phyloP scores from a whole-genome alignment of 2,797 vertebrate species.

The Lates japonicus region DNA sequence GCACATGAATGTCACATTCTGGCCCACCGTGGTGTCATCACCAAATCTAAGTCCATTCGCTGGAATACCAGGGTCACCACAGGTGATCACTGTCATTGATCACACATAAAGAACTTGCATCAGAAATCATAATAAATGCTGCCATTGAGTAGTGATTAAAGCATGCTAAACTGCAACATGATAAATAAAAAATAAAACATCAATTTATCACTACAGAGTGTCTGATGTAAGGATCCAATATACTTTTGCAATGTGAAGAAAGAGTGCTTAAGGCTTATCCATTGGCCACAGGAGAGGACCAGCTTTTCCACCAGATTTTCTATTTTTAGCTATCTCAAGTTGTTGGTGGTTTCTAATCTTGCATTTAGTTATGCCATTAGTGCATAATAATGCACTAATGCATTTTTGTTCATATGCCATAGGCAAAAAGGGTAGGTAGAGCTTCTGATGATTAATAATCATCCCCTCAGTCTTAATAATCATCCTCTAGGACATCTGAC shows the following conservation, averaged over 20 bases:
- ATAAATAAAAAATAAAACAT: neutral
- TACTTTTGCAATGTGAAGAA: neutral
- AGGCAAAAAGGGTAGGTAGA: neutral
- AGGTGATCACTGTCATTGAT: slow-evolving; percentile 91
- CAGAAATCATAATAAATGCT: slow-evolving; percentile 17
- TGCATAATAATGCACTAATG: slow-evolving; percentile 6
- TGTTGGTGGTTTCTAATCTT: slow-evolving; percentile 2
- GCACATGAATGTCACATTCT: slow-evolving; percentile 94
- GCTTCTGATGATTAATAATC: slow-evolving; percentile 13
- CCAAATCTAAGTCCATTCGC: slow-evolving; percentile 93
- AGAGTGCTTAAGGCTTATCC: neutral
- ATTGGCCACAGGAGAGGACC: neutral
- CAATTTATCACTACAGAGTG: neutral
- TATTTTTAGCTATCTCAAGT: neutral
- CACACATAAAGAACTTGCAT: slow-evolving; percentile 16
- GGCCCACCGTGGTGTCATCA: slow-evolving; percentile 92
- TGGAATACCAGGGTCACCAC: slow-evolving; percentile 93
- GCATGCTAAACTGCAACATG: neutral
- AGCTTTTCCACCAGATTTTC: neutral
- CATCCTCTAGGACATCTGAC: slow-evolving; percentile 3
- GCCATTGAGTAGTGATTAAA: neutral
- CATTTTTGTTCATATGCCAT: neutral
- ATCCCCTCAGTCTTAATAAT: slow-evolving; percentile 23
- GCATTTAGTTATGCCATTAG: slow-evolving; percentile 7
- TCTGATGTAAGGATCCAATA: neutral